Conservation (phyloP, 1,140 invertebrate genomes). For the Drosophila sucinea region DNA sequence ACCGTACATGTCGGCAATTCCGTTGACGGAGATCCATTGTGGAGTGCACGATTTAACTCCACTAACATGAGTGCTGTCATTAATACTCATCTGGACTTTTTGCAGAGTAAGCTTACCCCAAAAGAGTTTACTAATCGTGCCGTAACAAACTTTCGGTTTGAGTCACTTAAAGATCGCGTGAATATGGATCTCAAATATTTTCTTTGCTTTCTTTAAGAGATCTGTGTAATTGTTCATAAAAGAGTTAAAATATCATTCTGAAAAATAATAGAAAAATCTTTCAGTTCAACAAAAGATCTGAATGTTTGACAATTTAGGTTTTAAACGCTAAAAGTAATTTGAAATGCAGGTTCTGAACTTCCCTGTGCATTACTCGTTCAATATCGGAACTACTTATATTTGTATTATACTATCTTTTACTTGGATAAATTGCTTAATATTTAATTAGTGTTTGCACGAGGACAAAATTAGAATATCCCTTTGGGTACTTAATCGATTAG, state of each 20-base stretch:
- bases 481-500: not conserved
- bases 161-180: not conserved
- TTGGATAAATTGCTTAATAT: not conserved
- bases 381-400: too few relatives aligned
- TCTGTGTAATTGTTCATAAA: too few relatives aligned
- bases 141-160: not conserved
- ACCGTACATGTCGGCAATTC: conserved; percentile 88
- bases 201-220: too few relatives aligned
- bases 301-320: too few relatives aligned
- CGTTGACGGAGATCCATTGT: conserved; percentile 90
- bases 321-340: too few relatives aligned
- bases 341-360: too few relatives aligned
- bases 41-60: conserved; percentile 91
- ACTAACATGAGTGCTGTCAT: conserved; percentile 88
- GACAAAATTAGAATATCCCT: not conserved
- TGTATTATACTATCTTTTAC: not conserved
- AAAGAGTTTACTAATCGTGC: not conserved
- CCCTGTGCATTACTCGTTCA: too few relatives aligned
- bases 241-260: too few relatives aligned
- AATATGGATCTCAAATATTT: too few relatives aligned
- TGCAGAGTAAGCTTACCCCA: conserved; percentile 83
- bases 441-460: not conserved
- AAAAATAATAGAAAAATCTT: too few relatives aligned
- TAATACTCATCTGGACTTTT: conserved; percentile 90
- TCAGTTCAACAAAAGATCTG: too few relatives aligned